These are phyloP conservation scores for Danio tinwini DNA, from an alignment of 2,797 vertebrate species.

Conservation along the genomic window DNA sequence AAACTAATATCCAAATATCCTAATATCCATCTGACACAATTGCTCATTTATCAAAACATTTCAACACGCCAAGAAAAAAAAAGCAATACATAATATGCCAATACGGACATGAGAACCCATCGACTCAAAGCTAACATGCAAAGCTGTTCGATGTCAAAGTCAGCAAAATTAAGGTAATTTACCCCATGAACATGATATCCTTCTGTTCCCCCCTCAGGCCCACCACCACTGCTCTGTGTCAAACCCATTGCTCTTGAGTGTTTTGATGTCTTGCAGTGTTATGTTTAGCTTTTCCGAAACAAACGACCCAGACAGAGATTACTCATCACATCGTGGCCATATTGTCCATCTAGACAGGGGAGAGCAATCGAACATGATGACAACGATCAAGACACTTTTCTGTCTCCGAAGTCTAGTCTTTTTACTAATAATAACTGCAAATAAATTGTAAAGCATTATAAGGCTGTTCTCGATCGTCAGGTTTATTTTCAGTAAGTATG, in stretches of 20 bases:
- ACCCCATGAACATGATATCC: constrained; percentile 94
- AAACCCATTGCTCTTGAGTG: constrained; percentile 80
- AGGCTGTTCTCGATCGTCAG: not conserved
- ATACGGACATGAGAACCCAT: not conserved
- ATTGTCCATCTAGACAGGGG: constrained; percentile 67
- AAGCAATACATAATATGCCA: not conserved
- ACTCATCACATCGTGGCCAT: constrained; percentile 72
- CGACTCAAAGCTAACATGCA: constrained; percentile 3
- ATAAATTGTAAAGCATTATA: not conserved
- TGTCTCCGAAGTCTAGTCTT: not conserved
- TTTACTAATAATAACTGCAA: too few relatives aligned
- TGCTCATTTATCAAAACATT: not conserved
- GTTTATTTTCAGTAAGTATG: too few relatives aligned
- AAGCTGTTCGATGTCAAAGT: constrained; percentile 2
- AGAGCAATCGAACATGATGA: constrained; percentile 62
- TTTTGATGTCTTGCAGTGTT: not conserved
- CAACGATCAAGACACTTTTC: constrained; percentile 32
- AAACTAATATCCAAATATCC: not conserved
- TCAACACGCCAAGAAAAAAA: not conserved
- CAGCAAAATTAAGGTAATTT: constrained; percentile 59
- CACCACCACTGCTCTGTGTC: constrained; percentile 84
- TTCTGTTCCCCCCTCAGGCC: constrained; percentile 83
- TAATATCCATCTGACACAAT: not conserved
- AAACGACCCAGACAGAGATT: constrained; percentile 23
- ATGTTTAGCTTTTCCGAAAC: not conserved